Percentiles rank a stretch among this genome's conserved stretches.
Conservation (phyloP, 1,140 invertebrate genomes). For the Acromyrmex charruanus region DNA sequence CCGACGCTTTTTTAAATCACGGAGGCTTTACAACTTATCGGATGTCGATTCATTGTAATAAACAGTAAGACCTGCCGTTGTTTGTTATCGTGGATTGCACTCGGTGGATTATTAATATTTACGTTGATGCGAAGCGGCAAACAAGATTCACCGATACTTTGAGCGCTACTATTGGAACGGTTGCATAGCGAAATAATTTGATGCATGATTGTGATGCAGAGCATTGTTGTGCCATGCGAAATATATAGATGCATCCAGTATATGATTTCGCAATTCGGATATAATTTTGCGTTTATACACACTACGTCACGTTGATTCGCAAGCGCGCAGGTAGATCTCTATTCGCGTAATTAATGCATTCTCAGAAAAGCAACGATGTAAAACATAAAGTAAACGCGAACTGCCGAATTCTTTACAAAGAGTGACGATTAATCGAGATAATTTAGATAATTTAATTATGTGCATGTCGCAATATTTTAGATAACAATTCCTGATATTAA, state of each 20-base stretch:
- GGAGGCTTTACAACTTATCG: neutral
- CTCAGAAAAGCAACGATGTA: neutral
- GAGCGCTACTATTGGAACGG: conserved; percentile 34
- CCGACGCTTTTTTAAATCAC: conserved; percentile 10
- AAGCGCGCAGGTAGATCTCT: neutral
- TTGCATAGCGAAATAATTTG: neutral
- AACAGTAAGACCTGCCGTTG: neutral
- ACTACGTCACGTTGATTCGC: neutral
- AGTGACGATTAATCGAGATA: neutral
- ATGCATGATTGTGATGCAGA: conserved; percentile 21
- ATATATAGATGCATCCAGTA: neutral
- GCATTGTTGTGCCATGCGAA: conserved; percentile 23
- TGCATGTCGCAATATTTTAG: neutral
- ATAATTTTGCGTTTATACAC: neutral
- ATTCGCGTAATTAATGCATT: conserved; percentile 11
- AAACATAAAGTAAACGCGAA: neutral
- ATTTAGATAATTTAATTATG: neutral
- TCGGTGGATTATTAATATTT: conserved; percentile 53
- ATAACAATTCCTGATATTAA: neutral
- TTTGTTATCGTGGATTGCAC: neutral
- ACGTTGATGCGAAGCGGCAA: conserved; percentile 7
- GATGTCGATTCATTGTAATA: neutral
- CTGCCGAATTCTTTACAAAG: neutral
- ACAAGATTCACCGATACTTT: conserved; percentile 46
- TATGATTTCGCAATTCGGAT: conserved; percentile 1